Evolutionary conservation across 2,113 vertebrate genomes (phyloP).

Genomic region (Chlorodrepanis virens): DNA sequence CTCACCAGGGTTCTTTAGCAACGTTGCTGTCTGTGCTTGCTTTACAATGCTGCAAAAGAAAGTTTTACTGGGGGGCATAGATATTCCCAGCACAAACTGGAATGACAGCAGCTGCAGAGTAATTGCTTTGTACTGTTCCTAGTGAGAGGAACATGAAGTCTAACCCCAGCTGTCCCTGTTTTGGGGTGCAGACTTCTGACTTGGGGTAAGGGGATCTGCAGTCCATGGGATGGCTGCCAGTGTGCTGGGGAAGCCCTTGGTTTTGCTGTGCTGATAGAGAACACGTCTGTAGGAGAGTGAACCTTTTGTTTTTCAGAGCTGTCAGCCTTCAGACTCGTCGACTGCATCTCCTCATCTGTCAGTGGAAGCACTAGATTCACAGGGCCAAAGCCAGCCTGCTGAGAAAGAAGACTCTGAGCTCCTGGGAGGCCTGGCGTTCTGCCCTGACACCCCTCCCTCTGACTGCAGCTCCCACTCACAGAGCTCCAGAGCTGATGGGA

Average conservation of each 20-base stretch:
- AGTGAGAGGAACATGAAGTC: not conserved
- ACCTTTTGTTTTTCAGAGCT: conserved; percentile 76
- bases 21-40: not conserved
- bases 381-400: conserved; percentile 38
- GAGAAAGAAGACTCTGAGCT: conserved; percentile 54
- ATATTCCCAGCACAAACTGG: not conserved
- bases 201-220: not conserved
- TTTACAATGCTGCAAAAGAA: not conserved
- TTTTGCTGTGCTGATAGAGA: not conserved
- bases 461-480: conserved; percentile 43
- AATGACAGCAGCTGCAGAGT: not conserved
- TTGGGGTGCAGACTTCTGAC: not conserved
- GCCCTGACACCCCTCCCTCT: conserved; percentile 59
- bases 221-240: not conserved
- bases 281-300: not conserved
- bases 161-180: not conserved
- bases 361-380: not conserved
- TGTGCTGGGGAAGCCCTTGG: not conserved
- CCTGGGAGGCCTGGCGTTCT: conserved; percentile 55
- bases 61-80: not conserved
- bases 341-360: conserved; percentile 49
- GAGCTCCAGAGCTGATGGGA: conserved; percentile 50
- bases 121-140: not conserved
- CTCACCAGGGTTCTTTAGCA: conserved; percentile 40
- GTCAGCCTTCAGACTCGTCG: conserved; percentile 59